Base-by-base conservation (phyloP, 1,140 invertebrate species). In the Nasonia vitripennis region DNA sequence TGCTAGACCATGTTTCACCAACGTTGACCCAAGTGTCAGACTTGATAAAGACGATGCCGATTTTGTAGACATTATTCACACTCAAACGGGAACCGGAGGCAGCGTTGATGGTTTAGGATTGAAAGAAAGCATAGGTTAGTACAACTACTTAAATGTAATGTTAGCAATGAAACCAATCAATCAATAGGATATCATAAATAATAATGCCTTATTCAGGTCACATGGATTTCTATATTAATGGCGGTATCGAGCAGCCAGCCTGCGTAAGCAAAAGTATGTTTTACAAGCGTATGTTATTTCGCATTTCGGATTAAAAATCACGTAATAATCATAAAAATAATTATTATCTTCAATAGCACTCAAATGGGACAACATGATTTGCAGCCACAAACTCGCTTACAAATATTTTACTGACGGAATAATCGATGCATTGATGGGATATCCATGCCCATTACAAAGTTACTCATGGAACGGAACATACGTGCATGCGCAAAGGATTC, bases 51-150 rank as follows among this genome's bases (percentile, higher is more conserved):
- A 90, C 0, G 95, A 96, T 87, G 95, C 96, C 0, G 90, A 94
- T 23, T 96, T 95, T 80, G 95, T 96, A 0, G 96, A 97, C 88
- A 94, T 96, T 4, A 95, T 97, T 86, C 96, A 96, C 84, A 96
- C 95, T 27, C 80, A 86, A 55, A 41, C 34, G 4, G 84, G 80
- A 3, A 51, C 55, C 10, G 73, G 81, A 6, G 85, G 81, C 2
- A 55, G 6, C 4, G 78, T 34, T 7, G 74, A 86, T 74, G 67
- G 31, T 2, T 73, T 86, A n/a, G 85, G 85, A 7, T 78, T 83
- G 10, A 79, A 51, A 34, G 62, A 86, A 41, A 62, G 23, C 62
- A 31, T 86, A 45, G 85, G 85, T 83, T 2, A 78, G 77, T 31
- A 12, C 4, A 31, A 12, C 14, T 67, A 67, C 31, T 71, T 71